Conservation (phyloP, 2,113 vertebrate species). For the Meriones unguiculatus region DNA sequence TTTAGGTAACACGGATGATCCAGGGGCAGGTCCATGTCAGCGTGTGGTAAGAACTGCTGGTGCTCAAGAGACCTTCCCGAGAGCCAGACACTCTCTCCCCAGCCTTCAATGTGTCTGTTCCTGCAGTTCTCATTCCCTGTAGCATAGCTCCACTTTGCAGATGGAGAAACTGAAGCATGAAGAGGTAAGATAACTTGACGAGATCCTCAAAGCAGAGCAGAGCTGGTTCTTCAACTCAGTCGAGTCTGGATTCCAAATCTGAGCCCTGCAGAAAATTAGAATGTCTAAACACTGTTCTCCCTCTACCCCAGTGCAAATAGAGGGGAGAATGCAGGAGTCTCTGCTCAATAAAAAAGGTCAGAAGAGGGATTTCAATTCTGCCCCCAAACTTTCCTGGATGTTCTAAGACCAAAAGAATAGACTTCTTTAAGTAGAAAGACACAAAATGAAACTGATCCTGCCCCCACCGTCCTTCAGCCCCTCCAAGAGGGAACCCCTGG, state of each 20-base stretch:
- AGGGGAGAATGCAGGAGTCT: neutral
- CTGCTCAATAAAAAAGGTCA: neutral
- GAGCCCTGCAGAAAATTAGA: neutral
- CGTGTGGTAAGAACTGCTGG: neutral
- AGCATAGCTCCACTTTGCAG: too few relatives aligned
- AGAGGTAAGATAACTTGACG: neutral
- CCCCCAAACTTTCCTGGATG: neutral
- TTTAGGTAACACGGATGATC: neutral
- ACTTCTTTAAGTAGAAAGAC: neutral
- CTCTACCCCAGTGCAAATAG: neutral
- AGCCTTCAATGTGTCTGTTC: fast-evolving
- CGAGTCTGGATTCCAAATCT: neutral
- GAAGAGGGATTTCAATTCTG: neutral
- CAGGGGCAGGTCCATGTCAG: neutral
- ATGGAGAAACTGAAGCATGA: neutral
- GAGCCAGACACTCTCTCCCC: neutral
- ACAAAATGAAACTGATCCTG: neutral
- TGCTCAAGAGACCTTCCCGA: fast-evolving
- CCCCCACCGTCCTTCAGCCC: neutral
- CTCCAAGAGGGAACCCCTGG: neutral
- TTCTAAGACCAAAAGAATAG: neutral
- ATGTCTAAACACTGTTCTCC: too few relatives aligned
- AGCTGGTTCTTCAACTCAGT: neutral
- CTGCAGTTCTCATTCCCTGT: neutral
- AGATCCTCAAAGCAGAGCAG: neutral